Evolutionary conservation across 2,797 vertebrate species (phyloP), one percentile per base, ranked within the genome.

Genomic region (Uromys caudimaculatus): DNA sequence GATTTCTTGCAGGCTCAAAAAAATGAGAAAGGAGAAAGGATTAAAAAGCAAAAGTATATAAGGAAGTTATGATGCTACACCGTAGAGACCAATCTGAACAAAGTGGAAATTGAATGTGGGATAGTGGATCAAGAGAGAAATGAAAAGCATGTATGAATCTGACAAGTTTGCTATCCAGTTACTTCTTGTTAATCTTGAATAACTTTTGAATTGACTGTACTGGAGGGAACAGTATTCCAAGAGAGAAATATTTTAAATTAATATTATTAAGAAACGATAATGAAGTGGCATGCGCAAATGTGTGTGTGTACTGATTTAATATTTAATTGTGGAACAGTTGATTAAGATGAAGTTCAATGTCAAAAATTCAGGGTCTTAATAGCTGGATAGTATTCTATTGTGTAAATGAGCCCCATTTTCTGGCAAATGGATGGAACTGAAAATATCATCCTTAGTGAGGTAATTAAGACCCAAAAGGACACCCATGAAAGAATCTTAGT

Each of bases 1-100:
- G 21, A 92, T 90, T 95, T 95, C 24, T 78, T 62, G 13, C 12
- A 86, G 82, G 2, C 41, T 32, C 73, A 67, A 50, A 27, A 69
- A 76, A 73, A 67, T 27, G 9, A 78, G 38, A 56, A 60, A 47
- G 6, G 4, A 86, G 47, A 50, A 60, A 58, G 8, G 6, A 91
- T 92, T 92, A 76, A 69, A 76, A 50, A 29, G 6, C 62, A 17
- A 1, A 13, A 35, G 4, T 21, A 41, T 50, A 19, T 64, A 58
- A 89, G 44, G 19, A 38, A 86, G 2, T 89, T 58, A 83, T 88
- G 77, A 87, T 60, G 8, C 1, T 94, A 10, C 75, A 76, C 12
- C 50, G 19, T 95, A 47, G 23, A 84, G 41, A 92, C 64, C 89
- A 90, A 94, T 91, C 56, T 84, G 32, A 94, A n/a, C 56, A 88